A percentile compares a stretch with the other conserved stretches of the same genome.
Evolutionary conservation across 2,113 vertebrate genomes (phyloP).

Genomic region (Oryzias woworae): DNA sequence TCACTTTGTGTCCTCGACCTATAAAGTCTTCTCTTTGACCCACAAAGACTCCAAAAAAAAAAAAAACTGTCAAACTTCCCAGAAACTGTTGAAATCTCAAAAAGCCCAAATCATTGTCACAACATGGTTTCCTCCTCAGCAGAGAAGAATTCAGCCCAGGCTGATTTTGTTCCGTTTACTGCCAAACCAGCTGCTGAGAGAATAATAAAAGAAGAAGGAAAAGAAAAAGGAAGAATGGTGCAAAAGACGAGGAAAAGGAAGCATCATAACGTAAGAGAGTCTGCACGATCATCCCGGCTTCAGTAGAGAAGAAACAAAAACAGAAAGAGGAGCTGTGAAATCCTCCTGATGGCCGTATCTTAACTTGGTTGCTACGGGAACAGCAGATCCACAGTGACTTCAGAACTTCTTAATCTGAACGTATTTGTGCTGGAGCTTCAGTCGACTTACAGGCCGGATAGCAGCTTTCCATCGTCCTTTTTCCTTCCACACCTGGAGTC

Average conservation of each 20-base stretch:
- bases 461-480: conserved; percentile 22
- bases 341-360: not conserved
- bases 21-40: not conserved
- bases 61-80: too few species aligned
- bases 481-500: conserved; percentile 25
- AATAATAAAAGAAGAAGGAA: not conserved
- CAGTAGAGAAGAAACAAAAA: not conserved
- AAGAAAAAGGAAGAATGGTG: not conserved
- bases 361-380: not conserved
- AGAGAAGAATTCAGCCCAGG: not conserved
- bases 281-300: not conserved
- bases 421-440: conserved; percentile 20
- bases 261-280: not conserved
- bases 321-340: conserved; percentile 1
- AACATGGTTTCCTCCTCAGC: too few species aligned
- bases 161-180: conserved; percentile 10
- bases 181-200: conserved; percentile 24
- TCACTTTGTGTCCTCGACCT: conserved; percentile 1
- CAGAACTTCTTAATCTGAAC: conserved; percentile 3
- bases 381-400: conserved; percentile 25
- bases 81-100: too few species aligned
- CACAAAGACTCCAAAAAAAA: too few species aligned
- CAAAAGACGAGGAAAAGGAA: not conserved
- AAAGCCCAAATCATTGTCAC: too few species aligned
- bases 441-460: conserved; percentile 11